A percentile compares a stretch with the other conserved stretches of the same genome.
Conservation (phyloP, 92 coral and sea anemone genomes). For the Nematostella vectensis region DNA sequence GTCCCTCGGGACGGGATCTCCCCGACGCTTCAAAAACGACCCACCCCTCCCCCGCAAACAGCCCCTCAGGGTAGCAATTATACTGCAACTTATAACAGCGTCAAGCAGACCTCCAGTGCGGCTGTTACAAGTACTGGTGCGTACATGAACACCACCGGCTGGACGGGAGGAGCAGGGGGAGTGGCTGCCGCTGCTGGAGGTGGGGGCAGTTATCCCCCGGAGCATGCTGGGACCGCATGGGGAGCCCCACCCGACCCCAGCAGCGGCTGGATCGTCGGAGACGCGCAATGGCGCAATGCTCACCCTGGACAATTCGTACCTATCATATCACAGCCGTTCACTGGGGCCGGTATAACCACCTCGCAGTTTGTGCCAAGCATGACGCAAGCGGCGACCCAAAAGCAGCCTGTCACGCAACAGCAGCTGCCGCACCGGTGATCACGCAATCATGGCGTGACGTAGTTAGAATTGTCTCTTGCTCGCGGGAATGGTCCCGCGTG, state of each 20-base stretch:
- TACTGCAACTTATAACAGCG: slow-evolving; percentile 9
- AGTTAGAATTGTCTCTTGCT: not conserved
- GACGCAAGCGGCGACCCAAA: not conserved
- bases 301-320: slow-evolving; percentile 50
- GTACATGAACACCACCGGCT: too few species aligned
- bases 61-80: slow-evolving; percentile 17
- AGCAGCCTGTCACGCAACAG: slow-evolving; percentile 3
- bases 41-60: slow-evolving; percentile 44
- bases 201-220: too few species aligned
- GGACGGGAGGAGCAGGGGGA: too few species aligned
- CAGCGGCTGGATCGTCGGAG: not conserved
- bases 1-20: slow-evolving; percentile 15
- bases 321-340: slow-evolving; percentile 41
- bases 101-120: too few species aligned
- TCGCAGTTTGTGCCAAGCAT: slow-evolving; percentile 21
- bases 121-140: too few species aligned
- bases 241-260: not conserved
- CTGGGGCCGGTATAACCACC: slow-evolving; percentile 24
- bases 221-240: too few species aligned
- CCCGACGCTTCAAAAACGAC: slow-evolving; percentile 13
- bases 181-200: too few species aligned
- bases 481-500: not conserved
- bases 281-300: not conserved
- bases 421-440: slow-evolving; percentile 3
- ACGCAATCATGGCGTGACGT: not conserved